Evolutionary conservation across 2,888 invertebrate genomes (phyloP).

Genomic region (Anticlea derivata): DNA sequence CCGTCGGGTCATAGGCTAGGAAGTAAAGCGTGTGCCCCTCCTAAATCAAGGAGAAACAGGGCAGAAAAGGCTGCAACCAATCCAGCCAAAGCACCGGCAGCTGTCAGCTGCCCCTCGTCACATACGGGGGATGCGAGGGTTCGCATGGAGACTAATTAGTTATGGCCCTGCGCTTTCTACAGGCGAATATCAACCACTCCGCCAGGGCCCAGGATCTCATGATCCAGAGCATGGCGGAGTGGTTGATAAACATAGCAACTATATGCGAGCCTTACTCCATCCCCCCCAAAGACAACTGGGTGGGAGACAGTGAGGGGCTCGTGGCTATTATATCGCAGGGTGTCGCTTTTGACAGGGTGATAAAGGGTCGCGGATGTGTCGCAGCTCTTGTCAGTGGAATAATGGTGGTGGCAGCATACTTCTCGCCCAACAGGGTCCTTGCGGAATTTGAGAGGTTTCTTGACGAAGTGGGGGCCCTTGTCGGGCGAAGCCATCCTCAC

Average conservation of each 20-base stretch:
- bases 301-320: background rate
- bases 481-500: background rate
- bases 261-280: conserved; percentile 5
- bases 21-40: background rate
- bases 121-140: background rate
- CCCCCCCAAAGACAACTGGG: background rate
- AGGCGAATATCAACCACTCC: conserved; percentile 11
- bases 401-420: no score
- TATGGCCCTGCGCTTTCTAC: background rate
- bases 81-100: no score
- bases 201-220: conserved; percentile 8
- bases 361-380: background rate
- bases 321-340: background rate
- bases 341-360: background rate
- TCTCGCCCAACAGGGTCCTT: no score
- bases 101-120: no score
- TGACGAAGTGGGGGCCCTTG: no score
- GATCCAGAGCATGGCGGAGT: conserved; percentile 10
- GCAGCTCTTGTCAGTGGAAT: no score
- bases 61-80: no score
- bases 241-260: conserved; percentile 1
- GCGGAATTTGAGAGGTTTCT: no score
- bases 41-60: no score
- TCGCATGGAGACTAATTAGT: background rate
- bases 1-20: background rate